Evolutionary conservation across 2,888 invertebrate genomes (phyloP), one percentile per base, ranked within the genome.

Genomic region (Boloria selene): DNA sequence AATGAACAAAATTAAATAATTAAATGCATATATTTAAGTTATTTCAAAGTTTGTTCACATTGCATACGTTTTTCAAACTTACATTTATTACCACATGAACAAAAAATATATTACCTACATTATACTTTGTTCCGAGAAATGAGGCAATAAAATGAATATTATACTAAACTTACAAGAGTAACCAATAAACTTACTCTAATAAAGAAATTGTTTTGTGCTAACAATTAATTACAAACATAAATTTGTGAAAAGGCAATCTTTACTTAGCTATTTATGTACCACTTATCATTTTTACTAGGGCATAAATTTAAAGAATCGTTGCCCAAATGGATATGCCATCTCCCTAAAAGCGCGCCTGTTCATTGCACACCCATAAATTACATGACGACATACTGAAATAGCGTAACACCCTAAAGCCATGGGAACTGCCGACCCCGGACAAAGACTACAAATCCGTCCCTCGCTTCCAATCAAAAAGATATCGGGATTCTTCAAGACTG

Each of bases 381-480:
- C 85, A 80, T 80, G 86, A 86, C 87, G 85, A 87, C 85, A 79
- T 82, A 88, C 89, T 86, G 88, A 91, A 91, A 91, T 91, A 91
- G 91, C 91, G 88, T 88, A 86, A 86, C 91, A 88, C 90, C 90
- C 90, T 84, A 84, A 84, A 77, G 74, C 79, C 90, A 89, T 91
- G 91, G 89, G 90, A 91, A 91, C 88, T 76, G 74, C 74, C 77
- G 69, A 77, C 77, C 80, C 80, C 83, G 74, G 79, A 85, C 85
- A 88, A 88, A 88, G 89, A 85, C 85, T 85, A 88, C 90, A 88
- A 90, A 90, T 89, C 86, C 83, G 80, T 81, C 84, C 83, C 79
- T 79, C 82, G n/a, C 18, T 59, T 49, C 50, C 79, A 88, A 90
- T 90, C 88, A 88, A 89, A 90, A 88, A 89, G 85, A 85, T 88